Evolutionary conservation across 2,113 vertebrate genomes (phyloP), one percentile per base, ranked within the genome.

Genomic region (Numenius arquata): DNA sequence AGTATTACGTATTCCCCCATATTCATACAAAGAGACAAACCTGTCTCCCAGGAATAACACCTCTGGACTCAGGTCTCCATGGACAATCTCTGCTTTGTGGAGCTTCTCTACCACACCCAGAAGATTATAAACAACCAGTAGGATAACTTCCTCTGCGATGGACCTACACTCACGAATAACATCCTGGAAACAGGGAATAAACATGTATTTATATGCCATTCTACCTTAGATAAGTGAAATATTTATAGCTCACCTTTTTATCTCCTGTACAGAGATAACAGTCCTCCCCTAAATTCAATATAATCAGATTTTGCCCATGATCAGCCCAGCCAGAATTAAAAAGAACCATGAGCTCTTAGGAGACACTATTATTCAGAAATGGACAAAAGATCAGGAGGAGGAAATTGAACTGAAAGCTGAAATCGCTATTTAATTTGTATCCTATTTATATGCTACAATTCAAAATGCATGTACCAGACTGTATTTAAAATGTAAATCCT

Each of bases 51-150:
- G 97, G 94, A 99, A 97, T 48, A 99, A 90, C 34, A 97, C 97
- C 36, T 97, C 97, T 10, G 98, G 98, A 62, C 92, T 96, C 95
- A 99, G 92, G 68, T 98, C 98, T 83, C 98, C 99, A 15, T 99
- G 98, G 81, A 99, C 97, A 86, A 99, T 97, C 41, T 98, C 96
- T 15, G 98, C 98, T 88, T 89, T 96, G 93, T 99, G 99, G 48
- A 99, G 97, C 67, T 97, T 98, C 76, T 97, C 97, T 47, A 99
- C 98, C 73, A 99, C 68, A 65, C 96, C 96, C 94, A 99, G 85
- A 43, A 99, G 96, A 70, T 97, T 96, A 68, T 98, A 95, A 80
- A 97, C 94, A 66, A 98, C 58, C 70, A 98, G 67, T 2, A 97
- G 70, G 55, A 93, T 80, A 12, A 98, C 66, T 84, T 98, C 98